These are phyloP conservation scores for Erethizon dorsatum DNA, from an alignment of 2,797 vertebrate species.

Conservation along the genomic window DNA sequence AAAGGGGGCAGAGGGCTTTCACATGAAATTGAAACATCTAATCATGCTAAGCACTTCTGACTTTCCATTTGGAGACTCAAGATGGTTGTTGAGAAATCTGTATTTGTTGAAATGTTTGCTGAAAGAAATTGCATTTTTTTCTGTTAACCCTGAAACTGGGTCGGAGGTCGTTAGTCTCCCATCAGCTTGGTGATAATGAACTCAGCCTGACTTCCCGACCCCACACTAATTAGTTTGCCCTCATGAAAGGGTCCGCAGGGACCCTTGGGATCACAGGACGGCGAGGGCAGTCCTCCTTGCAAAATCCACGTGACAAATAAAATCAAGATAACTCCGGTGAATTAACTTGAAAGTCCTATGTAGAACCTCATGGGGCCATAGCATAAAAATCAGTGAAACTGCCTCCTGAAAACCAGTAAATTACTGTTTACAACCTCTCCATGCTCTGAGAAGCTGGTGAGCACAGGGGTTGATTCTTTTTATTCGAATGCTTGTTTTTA, in stretches of 20 bases:
- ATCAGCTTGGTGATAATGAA: background rate
- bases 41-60: background rate
- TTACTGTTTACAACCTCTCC: background rate
- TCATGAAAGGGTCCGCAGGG: background rate
- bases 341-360: background rate
- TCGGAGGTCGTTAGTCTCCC: background rate
- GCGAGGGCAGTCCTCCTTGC: background rate
- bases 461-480: background rate
- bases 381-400: no score
- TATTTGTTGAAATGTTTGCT: background rate
- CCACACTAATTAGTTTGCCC: background rate
- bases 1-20: background rate
- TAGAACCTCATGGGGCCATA: background rate
- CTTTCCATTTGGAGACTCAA: background rate
- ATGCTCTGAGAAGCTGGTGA: background rate
- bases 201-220: background rate
- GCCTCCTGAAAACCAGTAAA: background rate
- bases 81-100: background rate
- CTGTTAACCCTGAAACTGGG: background rate
- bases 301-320: background rate
- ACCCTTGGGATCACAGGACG: no score
- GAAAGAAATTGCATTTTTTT: background rate
- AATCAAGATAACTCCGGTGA: background rate
- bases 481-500: background rate
- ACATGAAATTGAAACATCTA: background rate